A percentile compares a stretch with the other conserved stretches of the same genome.
These are phyloP conservation scores for Drosophila kikkawai DNA, from an alignment of 1,140 invertebrate genomes.

Conservation along the genomic window DNA sequence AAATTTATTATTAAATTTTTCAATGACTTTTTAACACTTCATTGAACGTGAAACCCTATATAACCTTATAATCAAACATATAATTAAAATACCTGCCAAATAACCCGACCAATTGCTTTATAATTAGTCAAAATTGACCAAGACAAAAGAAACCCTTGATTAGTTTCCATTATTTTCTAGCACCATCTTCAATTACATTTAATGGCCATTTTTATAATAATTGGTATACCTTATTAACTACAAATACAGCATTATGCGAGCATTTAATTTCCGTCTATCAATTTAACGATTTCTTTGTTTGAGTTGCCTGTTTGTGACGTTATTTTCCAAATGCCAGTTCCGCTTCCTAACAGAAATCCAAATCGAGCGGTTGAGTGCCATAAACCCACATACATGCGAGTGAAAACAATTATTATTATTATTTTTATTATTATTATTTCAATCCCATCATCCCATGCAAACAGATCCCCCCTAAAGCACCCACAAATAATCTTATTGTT, in stretches of 20 bases:
- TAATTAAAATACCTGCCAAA: not conserved
- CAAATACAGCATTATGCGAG: constrained; percentile 15
- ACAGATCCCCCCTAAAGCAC: not conserved
- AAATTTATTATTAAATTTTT: not conserved
- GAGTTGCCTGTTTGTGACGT: constrained; percentile 41
- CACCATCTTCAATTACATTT: constrained; percentile 44
- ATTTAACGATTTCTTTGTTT: constrained; percentile 45
- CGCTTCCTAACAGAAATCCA: constrained; percentile 64
- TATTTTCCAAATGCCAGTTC: constrained; percentile 60
- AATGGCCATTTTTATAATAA: constrained; percentile 30
- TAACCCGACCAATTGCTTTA: not conserved
- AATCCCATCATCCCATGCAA: constrained; percentile 28
- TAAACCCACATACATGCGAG: constrained; percentile 55
- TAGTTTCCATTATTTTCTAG: constrained; percentile 27
- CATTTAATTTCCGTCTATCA: constrained; percentile 34
- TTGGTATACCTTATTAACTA: constrained; percentile 34
- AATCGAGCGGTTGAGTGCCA: constrained; percentile 36
- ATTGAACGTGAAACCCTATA: not conserved
- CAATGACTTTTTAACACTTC: constrained; percentile 1
- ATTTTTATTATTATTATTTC: constrained; percentile 64
- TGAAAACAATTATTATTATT: constrained; percentile 66
- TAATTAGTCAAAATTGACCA: constrained; percentile 14
- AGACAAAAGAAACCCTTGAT: constrained; percentile 23
- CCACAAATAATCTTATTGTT: constrained; percentile 37
- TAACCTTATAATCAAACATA: not conserved